Evolutionary conservation across 2,113 vertebrate species (phyloP).

Genomic region (Callocephalon fimbriatum): DNA sequence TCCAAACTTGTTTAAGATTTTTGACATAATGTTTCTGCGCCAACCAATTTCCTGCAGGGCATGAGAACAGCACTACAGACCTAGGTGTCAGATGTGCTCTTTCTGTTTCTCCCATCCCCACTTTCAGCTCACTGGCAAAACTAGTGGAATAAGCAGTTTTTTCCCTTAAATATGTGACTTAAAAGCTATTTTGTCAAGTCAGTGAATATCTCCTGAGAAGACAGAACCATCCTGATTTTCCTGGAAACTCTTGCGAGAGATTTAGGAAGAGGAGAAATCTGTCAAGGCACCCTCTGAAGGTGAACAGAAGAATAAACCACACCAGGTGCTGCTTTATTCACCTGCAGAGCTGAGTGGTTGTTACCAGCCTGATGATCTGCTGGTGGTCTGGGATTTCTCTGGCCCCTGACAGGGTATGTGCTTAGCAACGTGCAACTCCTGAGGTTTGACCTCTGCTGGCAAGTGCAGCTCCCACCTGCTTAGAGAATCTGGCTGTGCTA

Average conservation of each 20-base stretch:
- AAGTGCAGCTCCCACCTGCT: not conserved
- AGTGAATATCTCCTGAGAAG: not conserved
- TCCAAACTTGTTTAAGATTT: not conserved
- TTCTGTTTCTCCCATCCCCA: not conserved
- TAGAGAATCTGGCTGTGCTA: not conserved
- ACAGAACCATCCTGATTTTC: not conserved
- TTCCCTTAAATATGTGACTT: not conserved
- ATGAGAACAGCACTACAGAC: not conserved
- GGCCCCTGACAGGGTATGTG: rapidly evolving
- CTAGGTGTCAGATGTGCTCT: not conserved
- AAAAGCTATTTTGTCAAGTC: not conserved
- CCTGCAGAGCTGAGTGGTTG: not conserved
- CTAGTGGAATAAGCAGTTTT: not conserved
- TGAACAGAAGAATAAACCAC: not conserved
- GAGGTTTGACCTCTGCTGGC: not conserved
- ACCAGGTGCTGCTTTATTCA: not conserved
- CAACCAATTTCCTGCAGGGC: rapidly evolving
- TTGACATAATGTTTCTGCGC: not conserved
- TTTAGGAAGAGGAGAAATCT: not conserved
- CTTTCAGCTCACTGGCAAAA: not conserved
- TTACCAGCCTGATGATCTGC: not conserved
- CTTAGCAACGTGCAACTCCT: rapidly evolving
- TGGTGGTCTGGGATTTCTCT: not conserved
- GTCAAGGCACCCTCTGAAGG: not conserved
- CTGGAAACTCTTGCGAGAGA: not conserved